Base-by-base conservation (phyloP, 2,113 vertebrate species). In the Hippocampus guttulatus region DNA sequence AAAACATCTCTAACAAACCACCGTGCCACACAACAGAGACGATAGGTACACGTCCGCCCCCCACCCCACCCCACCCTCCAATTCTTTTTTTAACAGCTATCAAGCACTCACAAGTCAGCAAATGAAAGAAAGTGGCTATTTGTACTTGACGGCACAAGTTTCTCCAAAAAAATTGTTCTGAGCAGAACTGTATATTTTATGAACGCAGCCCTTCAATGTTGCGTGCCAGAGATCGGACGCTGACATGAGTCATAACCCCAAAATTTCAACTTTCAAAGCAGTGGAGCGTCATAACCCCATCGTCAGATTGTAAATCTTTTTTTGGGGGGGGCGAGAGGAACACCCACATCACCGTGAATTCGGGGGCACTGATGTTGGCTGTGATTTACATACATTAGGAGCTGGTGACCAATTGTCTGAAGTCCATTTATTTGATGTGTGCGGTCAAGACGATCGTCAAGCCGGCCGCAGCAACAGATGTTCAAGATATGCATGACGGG, bases 1-100 rank as follows among this genome's bases (percentile, higher is more conserved):
- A 84, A 93, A 92, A 91, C 90, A 91, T 86, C 87, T 74, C 81
- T 88, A 90, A 91, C 87, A 91, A 92, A 88, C 87, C 85, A 72
- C 72, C 30, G 71, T 81, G 74, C 70, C 82, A 81, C 86, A 84
- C 85, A 88, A 77, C 83, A 84, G 75, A 84, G 75, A 84, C 78
- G 75, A 69, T 61, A 68, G 79, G 60, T 84, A 83, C 74, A 74
- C 85, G 81, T 75, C 88, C 16, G 0, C 41, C 41, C 41, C 5
- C 33, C 33, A 1, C 33, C 33, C 33, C 33, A 1, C 33, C 33
- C 33, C 33, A 5, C 33, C 33, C 33, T 38, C 33, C 33, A 6
- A 38, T 14, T 41, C 43, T 23, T 45, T 67, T 86, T 85, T 76
- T 71, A 83, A 76, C 63, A 38, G 65, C 40, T 60, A 21, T 79